These are phyloP conservation scores for Lathronympha strigana DNA, from an alignment of 2,888 invertebrate species.

Conservation along the genomic window DNA sequence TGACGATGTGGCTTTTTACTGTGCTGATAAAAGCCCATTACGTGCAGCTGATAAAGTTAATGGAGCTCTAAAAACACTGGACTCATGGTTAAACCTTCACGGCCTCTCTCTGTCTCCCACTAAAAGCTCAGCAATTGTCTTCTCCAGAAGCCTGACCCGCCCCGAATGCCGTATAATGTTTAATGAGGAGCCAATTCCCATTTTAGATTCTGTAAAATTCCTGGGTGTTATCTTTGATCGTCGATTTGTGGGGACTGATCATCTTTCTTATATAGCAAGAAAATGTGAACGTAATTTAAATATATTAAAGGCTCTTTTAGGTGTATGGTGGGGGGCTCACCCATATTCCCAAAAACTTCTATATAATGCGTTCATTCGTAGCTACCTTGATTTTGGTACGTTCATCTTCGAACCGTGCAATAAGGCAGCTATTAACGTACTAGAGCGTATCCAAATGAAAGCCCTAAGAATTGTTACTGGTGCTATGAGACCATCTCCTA, in stretches of 20 bases:
- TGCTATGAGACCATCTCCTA: background rate
- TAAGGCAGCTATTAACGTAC: background rate
- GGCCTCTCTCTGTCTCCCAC: background rate
- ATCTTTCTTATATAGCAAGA: background rate
- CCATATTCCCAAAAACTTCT: background rate
- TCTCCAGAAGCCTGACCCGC: background rate
- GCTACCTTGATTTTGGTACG: background rate
- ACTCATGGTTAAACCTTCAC: background rate
- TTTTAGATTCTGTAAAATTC: background rate
- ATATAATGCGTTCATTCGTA: background rate
- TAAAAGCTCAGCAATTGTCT: background rate
- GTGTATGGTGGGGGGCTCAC: background rate
- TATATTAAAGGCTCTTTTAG: background rate
- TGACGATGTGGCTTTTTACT: background rate
- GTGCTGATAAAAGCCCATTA: background rate
- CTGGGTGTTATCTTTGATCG: background rate
- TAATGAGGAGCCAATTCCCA: background rate
- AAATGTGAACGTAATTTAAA: background rate
- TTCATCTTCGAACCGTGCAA: background rate
- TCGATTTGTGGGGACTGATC: background rate
- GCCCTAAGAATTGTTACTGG: background rate
- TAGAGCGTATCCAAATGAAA: background rate
- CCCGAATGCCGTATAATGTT: background rate
- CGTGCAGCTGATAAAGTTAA: background rate
- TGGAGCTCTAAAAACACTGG: background rate